Conservation (phyloP, 1,140 invertebrate genomes). For the Pseudomyrmex pallidus region DNA sequence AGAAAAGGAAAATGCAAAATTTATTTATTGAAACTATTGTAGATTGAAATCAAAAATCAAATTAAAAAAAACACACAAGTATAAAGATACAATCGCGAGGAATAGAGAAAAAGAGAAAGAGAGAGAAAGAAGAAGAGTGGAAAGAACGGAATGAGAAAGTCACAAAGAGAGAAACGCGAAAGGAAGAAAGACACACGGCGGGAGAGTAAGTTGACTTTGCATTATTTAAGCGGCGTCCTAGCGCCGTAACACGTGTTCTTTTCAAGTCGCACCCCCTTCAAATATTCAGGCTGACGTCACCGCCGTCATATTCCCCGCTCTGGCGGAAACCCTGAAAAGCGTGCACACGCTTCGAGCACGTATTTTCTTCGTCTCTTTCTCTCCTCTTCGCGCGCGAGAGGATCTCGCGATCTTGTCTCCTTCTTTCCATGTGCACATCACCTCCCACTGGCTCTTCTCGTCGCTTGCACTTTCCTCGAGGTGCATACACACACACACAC, state of each 20-base stretch:
- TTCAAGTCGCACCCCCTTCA: conserved; percentile 84
- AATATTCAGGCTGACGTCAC: conserved; percentile 85
- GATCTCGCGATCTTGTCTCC: conserved; percentile 39
- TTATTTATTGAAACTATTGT: no score
- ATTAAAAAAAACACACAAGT: conserved; percentile 42
- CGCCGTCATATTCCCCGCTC: conserved; percentile 82
- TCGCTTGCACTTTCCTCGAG: conserved; percentile 35
- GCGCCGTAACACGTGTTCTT: conserved; percentile 85
- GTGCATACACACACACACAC: conserved; percentile 19
- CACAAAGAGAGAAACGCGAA: conserved; percentile 33
- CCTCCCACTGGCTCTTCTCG: not conserved
- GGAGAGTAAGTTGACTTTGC: conserved; percentile 84
- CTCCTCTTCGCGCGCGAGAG: conserved; percentile 22
- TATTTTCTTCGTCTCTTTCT: conserved; percentile 36
- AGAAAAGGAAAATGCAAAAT: not conserved
- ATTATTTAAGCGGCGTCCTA: conserved; percentile 85
- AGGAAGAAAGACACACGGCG: conserved; percentile 40
- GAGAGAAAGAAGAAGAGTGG: conserved; percentile 48
- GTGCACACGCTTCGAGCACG: conserved; percentile 56
- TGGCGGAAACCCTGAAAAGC: conserved; percentile 80
- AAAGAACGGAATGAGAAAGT: conserved; percentile 53
- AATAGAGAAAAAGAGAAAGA: conserved; percentile 31
- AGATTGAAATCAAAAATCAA: not conserved
- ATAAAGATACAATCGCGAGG: not conserved
- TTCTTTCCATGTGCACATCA: conserved; percentile 15